phyloP scores from a whole-genome alignment of 1,140 invertebrate genomes.

The Drosophila micromelanica region DNA sequence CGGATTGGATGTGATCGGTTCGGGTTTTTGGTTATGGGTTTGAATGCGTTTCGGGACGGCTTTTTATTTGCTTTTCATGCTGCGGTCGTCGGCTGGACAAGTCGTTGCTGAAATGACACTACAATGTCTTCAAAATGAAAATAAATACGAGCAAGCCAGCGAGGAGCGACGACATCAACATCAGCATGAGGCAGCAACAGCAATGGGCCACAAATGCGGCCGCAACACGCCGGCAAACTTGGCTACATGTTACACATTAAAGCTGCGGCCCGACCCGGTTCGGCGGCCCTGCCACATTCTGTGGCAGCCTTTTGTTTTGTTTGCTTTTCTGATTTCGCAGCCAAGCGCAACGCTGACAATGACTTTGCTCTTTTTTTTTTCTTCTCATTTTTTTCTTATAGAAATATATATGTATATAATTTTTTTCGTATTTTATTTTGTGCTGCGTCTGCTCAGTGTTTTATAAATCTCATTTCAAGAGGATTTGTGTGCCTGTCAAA shows the following conservation, averaged over 20 bases:
- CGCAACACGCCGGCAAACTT: slow-evolving; percentile 41
- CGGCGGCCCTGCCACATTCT: slow-evolving; percentile 33
- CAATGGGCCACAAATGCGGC: slow-evolving; percentile 22
- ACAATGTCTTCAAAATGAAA: slow-evolving; percentile 81
- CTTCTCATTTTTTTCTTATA: slow-evolving; percentile 26
- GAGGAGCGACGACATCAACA: slow-evolving; percentile 35
- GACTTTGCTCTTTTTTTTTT: slow-evolving; percentile 73
- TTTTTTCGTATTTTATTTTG: slow-evolving; percentile 30
- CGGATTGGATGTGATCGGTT: slow-evolving; percentile 59
- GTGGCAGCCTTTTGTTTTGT: slow-evolving; percentile 63
- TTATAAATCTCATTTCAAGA: slow-evolving; percentile 82
- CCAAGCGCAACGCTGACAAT: slow-evolving; percentile 79
- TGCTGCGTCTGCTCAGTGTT: slow-evolving; percentile 61
- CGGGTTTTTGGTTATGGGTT: slow-evolving; percentile 5
- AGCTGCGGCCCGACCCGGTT: slow-evolving; percentile 29
- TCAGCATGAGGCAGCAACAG: slow-evolving; percentile 49
- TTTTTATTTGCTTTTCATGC: slow-evolving; percentile 77
- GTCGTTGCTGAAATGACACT: slow-evolving; percentile 77
- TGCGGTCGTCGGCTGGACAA: slow-evolving; percentile 62
- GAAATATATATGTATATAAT: slow-evolving; percentile 25
- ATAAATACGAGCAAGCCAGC: slow-evolving; percentile 69
- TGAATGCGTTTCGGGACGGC: slow-evolving; percentile 38
- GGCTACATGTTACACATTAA: slow-evolving; percentile 81
- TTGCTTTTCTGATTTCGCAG: slow-evolving; percentile 75
- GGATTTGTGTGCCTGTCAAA: slow-evolving; percentile 82